Evolutionary conservation across 1,140 invertebrate species (phyloP).

Genomic region (Belonocnema kinseyi): DNA sequence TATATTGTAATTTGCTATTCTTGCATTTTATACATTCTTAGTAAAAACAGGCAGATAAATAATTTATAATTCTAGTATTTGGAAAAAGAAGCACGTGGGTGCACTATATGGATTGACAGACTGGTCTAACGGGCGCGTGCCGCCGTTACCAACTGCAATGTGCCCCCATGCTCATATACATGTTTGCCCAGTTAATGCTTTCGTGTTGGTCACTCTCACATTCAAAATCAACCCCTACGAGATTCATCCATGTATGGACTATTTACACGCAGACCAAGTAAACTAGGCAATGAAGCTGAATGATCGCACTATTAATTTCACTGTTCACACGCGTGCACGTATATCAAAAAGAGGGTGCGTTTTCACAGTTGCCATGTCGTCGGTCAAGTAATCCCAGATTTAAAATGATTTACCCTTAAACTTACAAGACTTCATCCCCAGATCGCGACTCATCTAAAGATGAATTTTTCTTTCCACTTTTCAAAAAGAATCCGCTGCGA

Average conservation of each 20-base stretch:
- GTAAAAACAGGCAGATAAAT: too few species aligned
- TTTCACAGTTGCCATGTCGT: not conserved
- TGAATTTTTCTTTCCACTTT: too few species aligned
- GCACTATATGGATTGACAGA: not conserved
- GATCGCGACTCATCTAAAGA: not conserved
- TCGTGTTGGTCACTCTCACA: constrained; percentile 1
- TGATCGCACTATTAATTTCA: constrained; percentile 25
- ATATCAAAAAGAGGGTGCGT: not conserved
- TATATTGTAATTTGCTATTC: too few species aligned
- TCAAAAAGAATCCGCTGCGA: too few species aligned
- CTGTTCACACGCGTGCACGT: not conserved
- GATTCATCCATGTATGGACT: constrained; percentile 1
- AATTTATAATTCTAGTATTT: not conserved
- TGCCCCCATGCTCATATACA: constrained; percentile 21
- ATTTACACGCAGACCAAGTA: not conserved
- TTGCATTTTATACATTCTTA: too few species aligned
- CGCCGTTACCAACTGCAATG: constrained; percentile 27
- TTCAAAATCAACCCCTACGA: constrained; percentile 9
- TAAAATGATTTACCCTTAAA: not conserved
- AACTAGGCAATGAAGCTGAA: constrained; percentile 26
- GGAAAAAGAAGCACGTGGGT: constrained; percentile 11
- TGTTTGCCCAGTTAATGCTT: constrained; percentile 24
- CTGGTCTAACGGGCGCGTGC: constrained; percentile 28
- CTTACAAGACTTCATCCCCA: not conserved
- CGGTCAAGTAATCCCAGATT: not conserved